phyloP scores from a whole-genome alignment of 2,888 invertebrate species.

The Mystacides longicornis region DNA sequence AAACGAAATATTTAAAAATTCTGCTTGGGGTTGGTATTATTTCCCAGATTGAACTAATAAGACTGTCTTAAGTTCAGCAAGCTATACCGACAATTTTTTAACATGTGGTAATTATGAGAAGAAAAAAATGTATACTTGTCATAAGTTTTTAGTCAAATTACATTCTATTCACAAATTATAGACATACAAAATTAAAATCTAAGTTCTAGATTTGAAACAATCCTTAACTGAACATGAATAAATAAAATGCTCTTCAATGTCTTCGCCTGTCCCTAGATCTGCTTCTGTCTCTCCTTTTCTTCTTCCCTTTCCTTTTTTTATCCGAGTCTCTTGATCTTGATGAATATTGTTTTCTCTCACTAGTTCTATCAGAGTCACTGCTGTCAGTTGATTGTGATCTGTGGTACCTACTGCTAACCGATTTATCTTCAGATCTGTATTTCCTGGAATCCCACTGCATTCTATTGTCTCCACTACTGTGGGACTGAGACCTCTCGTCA shows the following conservation, averaged over 20 bases:
- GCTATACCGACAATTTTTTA: not conserved
- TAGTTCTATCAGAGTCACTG: not conserved
- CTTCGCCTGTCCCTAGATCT: constrained; percentile 43
- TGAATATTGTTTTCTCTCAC: constrained; percentile 15
- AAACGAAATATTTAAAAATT: too few relatives aligned
- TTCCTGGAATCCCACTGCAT: not conserved
- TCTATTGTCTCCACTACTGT: too few relatives aligned
- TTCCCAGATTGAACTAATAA: too few relatives aligned
- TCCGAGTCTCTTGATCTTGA: constrained; percentile 38
- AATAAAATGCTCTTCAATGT: constrained; percentile 2
- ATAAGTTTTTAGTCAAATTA: not conserved
- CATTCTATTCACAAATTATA: not conserved
- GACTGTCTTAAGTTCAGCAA: too few relatives aligned
- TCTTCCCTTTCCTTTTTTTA: constrained; percentile 52
- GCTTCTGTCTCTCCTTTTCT: constrained; percentile 47
- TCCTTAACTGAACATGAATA: not conserved
- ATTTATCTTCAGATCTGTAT: too few relatives aligned
- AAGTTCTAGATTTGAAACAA: too few relatives aligned
- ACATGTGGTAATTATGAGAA: not conserved
- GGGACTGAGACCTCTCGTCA: not conserved
- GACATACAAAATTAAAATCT: not conserved
- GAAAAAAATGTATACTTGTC: not conserved
- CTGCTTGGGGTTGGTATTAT: too few relatives aligned
- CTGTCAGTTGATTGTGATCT: too few relatives aligned
- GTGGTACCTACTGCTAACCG: too few relatives aligned